Evolutionary conservation across 2,888 invertebrate genomes (phyloP), one percentile per base, ranked within the genome.

Genomic region (Tigriopus californicus): DNA sequence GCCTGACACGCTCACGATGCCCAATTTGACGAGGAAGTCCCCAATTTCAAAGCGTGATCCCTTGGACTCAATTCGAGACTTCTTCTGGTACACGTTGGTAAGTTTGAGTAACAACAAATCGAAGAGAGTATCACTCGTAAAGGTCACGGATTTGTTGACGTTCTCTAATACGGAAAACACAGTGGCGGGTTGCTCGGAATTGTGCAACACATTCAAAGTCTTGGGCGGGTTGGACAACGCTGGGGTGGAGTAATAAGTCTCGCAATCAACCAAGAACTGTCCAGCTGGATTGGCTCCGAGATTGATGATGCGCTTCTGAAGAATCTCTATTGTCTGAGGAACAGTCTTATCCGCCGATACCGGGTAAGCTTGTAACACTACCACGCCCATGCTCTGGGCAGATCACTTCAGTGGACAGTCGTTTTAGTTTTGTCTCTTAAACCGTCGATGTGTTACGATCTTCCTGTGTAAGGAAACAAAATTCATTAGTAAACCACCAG

Each of bases 171-270:
- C 80, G 8, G 91, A 85, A 72, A 92, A 94, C 1, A 90, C 89
- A 0, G 91, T 86, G 0, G 90, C 91, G 0, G 94, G 94, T 68
- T 90, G 87, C 69, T 95, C 94, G 0, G 89, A 91, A 71, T 94
- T 89, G 73, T 94, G 92, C 8, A 94, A 76, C 13, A 94, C 82
- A 71, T 92, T 88, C 0, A 92, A 83, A 0, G 84, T 83, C 66
- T 85, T 80, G 61, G 83, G 82, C 52, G 80, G 78, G 4, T 84
- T 86, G 64, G 64, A 62, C 13, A 65, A 64, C 55, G 63, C 63
- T 2, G 64, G 62, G 5, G 64, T 65, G 15, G 71, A 70, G 65
- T 71, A 81, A 68, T 86, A 92, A 0, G 91, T 91, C 71, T 95
- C 94, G 67, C 94, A 95, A 69, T 95, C 94, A 0, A 95, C 92